Conservation (phyloP, 2,113 vertebrate species). For the Mionectes macconnelli region DNA sequence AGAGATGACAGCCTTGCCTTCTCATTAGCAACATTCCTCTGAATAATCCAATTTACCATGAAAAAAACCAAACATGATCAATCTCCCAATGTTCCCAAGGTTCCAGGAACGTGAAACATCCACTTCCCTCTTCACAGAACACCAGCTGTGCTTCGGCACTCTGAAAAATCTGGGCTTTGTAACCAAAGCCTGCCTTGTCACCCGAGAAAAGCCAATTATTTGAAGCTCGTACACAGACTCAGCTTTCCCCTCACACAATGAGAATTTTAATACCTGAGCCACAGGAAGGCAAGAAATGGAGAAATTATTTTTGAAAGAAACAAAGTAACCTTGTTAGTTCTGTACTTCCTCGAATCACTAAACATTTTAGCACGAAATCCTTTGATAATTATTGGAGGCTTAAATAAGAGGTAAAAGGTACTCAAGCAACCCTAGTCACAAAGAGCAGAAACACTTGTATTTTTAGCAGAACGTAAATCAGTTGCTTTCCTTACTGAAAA, state of each 20-base stretch:
- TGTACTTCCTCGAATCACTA: not conserved
- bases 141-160: constrained; percentile 30
- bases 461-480: not conserved
- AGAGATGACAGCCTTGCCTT: not conserved
- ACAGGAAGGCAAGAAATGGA: not conserved
- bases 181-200: not conserved
- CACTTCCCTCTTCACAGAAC: constrained; percentile 13
- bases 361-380: not conserved
- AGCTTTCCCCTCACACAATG: not conserved
- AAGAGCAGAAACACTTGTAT: not conserved
- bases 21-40: not conserved
- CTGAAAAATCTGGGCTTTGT: constrained; percentile 9
- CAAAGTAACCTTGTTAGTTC: not conserved
- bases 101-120: constrained; percentile 41
- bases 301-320: constrained; percentile 16
- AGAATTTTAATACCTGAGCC: not conserved
- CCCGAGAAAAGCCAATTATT: constrained; percentile 23
- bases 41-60: constrained; percentile 24
- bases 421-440: not conserved
- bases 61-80: not conserved
- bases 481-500: not conserved
- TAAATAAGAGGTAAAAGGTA: not conserved
- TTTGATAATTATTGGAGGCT: not conserved
- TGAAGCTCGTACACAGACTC: not conserved
- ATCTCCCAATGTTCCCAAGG: constrained; percentile 10